Conservation (phyloP, 2,113 vertebrate species). For the Pelecanus crispus region DNA sequence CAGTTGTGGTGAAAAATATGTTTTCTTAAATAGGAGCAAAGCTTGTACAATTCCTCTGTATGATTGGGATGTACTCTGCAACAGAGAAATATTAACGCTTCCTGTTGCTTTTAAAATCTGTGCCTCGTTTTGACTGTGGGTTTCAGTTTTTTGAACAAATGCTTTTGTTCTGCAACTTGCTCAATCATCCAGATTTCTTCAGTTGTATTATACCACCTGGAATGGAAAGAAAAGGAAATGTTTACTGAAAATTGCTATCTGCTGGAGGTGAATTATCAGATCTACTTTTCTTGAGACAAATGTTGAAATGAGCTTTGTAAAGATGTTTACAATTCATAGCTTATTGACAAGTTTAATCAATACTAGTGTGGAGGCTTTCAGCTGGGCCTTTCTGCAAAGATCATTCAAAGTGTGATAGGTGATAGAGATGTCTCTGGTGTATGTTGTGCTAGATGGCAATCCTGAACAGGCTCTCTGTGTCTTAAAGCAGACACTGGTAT, state of each 20-base stretch:
- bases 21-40: neutral
- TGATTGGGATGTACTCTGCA: neutral
- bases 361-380: neutral
- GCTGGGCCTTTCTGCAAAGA: neutral
- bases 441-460: neutral
- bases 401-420: neutral
- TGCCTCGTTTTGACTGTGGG: neutral
- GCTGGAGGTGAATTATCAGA: neutral
- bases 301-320: neutral
- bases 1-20: neutral
- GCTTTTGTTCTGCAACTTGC: neutral
- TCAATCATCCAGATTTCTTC: neutral
- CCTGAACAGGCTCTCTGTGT: neutral
- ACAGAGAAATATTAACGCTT: neutral
- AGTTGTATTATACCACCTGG: neutral
- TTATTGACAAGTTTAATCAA: neutral
- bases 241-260: neutral
- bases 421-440: neutral
- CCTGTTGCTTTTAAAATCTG: neutral
- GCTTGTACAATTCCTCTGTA: neutral
- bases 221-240: neutral
- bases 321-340: neutral
- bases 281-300: neutral
- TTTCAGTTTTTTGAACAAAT: conserved; percentile 24
- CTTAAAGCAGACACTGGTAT: neutral